Evolutionary conservation across 2,888 invertebrate species (phyloP), one percentile per base, ranked within the genome.

Genomic region (Lasioglossum zephyrum): DNA sequence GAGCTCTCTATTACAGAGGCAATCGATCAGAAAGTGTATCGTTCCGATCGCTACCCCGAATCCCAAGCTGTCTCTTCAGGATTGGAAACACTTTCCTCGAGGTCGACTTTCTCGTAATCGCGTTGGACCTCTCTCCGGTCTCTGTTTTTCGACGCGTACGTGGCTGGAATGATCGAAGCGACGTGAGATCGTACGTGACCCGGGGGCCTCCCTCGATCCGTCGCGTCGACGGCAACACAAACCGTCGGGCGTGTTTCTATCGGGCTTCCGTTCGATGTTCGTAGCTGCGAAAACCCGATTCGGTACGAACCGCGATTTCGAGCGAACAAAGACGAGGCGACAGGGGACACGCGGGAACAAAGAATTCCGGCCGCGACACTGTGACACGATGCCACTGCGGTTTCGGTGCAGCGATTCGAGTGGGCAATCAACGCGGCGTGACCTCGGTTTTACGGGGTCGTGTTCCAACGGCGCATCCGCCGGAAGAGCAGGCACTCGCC

Each of bases 81-180:
- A 3, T 69, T 69, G 53, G n/a, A 53, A 60, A 41, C 49, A 57
- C 74, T 75, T 74, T 74, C 53, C 41, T 16, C 74, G 16, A 9
- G 63, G n/a, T 36, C n/a, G n/a, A 57, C 8, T 31, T 16, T 53
- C 36, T 8, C 60, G 60, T 60, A 53, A 53, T 60, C 60, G 18
- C n/a, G 13, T 53, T 39, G 8, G 41, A 5, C 39, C 36, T 41
- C 63, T 22, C 60, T 60, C 13, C 11, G 26, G 60, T n/a, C 13
- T 60, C 26, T 70, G 60, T 73, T 41, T 72, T n/a, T 44, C 47
- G 49, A 70, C 70, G 69, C 22, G 77, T 89, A 88, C 88, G 88
- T 86, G 88, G 76, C 57, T 41, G 49, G 89, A 89, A 88, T 89
- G 26, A 81, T 80, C 78, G 80, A 82, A 36, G 18, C 4, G 72